phyloP scores from a whole-genome alignment of 2,113 vertebrate genomes.

The Dolichallabes microphthalmus region DNA sequence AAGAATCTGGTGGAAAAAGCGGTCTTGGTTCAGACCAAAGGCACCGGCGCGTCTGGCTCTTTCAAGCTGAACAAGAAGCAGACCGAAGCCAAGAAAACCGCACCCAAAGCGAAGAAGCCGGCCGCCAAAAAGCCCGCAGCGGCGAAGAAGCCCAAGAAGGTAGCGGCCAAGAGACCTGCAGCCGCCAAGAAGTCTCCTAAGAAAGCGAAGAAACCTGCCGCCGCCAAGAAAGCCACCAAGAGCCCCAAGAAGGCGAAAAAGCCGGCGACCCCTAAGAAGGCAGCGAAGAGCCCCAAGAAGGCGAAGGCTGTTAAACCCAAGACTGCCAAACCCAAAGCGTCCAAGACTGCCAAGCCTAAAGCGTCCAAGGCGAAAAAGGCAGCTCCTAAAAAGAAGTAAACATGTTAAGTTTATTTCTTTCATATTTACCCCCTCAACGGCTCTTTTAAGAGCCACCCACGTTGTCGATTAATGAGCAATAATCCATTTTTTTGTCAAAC shows the following conservation, averaged over 20 bases:
- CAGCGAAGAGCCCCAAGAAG: constrained; percentile 3
- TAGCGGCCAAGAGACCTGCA: too few relatives aligned
- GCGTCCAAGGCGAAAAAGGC: not conserved
- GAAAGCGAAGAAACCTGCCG: too few relatives aligned
- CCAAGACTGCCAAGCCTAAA: too few relatives aligned
- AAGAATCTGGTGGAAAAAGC: not conserved
- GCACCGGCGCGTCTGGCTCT: not conserved
- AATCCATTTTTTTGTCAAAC: too few relatives aligned
- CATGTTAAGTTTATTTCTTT: not conserved
- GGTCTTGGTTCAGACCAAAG: not conserved
- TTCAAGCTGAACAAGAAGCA: not conserved
- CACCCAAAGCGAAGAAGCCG: constrained; percentile 1
- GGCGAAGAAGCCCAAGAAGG: not conserved
- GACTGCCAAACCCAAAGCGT: not conserved
- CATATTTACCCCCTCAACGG: too few relatives aligned
- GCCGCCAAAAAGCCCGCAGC: not conserved
- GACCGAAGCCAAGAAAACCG: constrained; percentile 2
- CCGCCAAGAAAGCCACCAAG: too few relatives aligned
- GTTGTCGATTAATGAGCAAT: too few relatives aligned
- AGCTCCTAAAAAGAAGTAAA: not conserved
- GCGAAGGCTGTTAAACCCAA: not conserved
- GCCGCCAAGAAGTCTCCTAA: too few relatives aligned
- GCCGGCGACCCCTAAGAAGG: too few relatives aligned
- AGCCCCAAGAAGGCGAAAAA: too few relatives aligned
- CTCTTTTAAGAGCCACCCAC: too few relatives aligned